A percentile compares a stretch with the other conserved stretches of the same genome.
Evolutionary conservation across 2,797 vertebrate genomes (phyloP).

Genomic region (Malurus leucopterus): DNA sequence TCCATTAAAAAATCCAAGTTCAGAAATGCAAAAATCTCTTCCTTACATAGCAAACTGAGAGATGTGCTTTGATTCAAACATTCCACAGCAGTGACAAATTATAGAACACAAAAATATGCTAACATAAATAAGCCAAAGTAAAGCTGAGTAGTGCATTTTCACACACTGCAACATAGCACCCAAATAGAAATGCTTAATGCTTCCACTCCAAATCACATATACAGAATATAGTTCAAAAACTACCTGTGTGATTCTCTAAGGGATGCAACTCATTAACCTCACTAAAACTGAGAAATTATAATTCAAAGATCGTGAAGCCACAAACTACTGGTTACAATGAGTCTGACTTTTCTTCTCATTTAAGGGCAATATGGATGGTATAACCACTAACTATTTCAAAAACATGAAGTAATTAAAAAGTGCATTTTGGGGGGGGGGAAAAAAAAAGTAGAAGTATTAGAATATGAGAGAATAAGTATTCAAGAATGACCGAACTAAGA

Average conservation of each 20-base stretch:
- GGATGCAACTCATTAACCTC: neutral
- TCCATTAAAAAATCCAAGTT: neutral
- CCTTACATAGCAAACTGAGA: neutral
- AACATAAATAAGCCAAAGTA: neutral
- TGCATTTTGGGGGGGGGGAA: fast-evolving
- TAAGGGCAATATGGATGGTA: neutral
- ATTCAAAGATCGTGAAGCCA: neutral
- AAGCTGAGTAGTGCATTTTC: neutral
- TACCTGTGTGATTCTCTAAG: neutral
- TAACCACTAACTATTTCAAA: neutral
- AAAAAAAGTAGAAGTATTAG: neutral
- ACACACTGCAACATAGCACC: neutral
- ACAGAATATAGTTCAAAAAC: neutral
- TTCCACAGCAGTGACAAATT: neutral
- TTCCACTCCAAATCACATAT: neutral
- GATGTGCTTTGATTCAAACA: neutral
- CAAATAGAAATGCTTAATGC: neutral
- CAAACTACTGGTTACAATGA: neutral
- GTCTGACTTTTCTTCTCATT: neutral
- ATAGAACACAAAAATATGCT: neutral
- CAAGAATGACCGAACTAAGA: neutral
- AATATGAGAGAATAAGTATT: neutral
- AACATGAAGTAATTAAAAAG: neutral
- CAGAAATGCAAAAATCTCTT: neutral
- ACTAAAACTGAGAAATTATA: neutral